Evolutionary conservation across 2,888 invertebrate species (phyloP).

Genomic region (Galerucella calmariensis): DNA sequence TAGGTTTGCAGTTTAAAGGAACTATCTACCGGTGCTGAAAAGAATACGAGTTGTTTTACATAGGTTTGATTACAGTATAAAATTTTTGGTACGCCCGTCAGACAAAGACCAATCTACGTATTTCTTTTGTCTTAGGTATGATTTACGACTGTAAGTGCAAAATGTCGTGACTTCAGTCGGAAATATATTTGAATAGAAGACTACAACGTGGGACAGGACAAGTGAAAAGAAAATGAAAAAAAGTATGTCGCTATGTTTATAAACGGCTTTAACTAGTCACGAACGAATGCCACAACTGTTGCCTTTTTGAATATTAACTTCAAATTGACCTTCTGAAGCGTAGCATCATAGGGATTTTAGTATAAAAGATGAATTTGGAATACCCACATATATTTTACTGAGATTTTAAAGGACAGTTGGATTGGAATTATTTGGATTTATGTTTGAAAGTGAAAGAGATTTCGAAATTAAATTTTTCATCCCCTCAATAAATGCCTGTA

Average conservation of each 20-base stretch:
- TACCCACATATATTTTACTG: background rate
- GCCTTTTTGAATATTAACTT: conserved; percentile 5
- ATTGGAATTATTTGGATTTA: background rate
- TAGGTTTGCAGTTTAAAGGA: conserved; percentile 7
- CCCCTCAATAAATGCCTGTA: no score
- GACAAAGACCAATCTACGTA: conserved; percentile 34
- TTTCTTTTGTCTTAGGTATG: conserved; percentile 35
- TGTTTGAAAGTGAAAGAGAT: no score
- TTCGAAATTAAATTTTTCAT: no score
- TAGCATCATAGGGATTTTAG: background rate
- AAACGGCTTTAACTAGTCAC: conserved; percentile 29
- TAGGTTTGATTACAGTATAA: conserved; percentile 36
- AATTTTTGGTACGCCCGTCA: conserved; percentile 29
- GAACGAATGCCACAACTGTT: conserved; percentile 12
- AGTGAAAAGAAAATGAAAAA: conserved; percentile 26
- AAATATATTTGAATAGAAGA: conserved; percentile 34
- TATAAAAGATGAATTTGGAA: background rate
- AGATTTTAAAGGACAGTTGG: background rate
- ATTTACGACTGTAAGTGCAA: conserved; percentile 34
- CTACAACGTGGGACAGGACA: conserved; percentile 27
- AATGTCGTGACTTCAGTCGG: conserved; percentile 34
- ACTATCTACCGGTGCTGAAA: conserved; percentile 26
- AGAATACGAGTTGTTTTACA: conserved; percentile 31
- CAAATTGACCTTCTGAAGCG: background rate
- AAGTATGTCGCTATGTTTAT: conserved; percentile 30